Conservation (phyloP, 2,888 invertebrate genomes). For the Quadroppia sp. region DNA sequence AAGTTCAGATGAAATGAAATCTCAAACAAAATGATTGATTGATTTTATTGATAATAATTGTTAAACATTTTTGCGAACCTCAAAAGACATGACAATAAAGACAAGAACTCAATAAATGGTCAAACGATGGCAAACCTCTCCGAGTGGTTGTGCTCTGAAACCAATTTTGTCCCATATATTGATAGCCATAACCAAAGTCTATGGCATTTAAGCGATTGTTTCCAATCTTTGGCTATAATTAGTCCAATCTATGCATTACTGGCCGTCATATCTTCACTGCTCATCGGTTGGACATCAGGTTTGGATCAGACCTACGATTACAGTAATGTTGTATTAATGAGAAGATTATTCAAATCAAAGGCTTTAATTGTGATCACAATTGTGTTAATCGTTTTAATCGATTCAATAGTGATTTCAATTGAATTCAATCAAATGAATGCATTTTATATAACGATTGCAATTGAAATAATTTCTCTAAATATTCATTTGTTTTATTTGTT, state of each 20-base stretch:
- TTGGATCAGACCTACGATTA: neutral
- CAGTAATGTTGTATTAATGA: conserved; percentile 1
- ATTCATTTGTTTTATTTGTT: conserved; percentile 3
- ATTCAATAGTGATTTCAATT: neutral
- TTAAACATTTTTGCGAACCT: no score
- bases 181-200: neutral
- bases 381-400: neutral
- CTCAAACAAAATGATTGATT: neutral
- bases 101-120: neutral
- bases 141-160: neutral
- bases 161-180: neutral
- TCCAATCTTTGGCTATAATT: conserved; percentile 16
- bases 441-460: neutral
- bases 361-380: neutral
- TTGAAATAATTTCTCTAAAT: neutral
- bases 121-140: neutral
- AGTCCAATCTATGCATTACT: conserved; percentile 25
- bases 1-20: conserved; percentile 5
- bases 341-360: neutral
- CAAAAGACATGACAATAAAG: neutral
- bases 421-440: neutral
- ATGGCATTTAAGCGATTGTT: conserved; percentile 36
- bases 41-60: no score
- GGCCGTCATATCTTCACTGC: conserved; percentile 11
- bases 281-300: conserved; percentile 32